Base-by-base conservation (phyloP, 2,113 vertebrate species). In the Orycteropus afer region DNA sequence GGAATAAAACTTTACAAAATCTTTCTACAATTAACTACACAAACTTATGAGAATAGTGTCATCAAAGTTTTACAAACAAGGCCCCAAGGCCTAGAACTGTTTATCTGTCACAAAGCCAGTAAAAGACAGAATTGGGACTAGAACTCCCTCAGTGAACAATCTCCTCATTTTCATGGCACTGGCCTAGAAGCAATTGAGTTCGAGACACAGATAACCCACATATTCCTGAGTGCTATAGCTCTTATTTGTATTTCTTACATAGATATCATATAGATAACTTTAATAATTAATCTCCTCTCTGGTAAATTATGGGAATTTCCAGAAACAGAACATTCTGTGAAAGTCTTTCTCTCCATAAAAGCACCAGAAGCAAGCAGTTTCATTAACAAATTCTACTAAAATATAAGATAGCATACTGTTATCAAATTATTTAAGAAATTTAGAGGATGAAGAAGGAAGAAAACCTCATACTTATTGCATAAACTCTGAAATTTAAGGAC, bases 1-100 rank as follows among this genome's bases (percentile, higher is more conserved):
- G 80, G 40, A 93, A 77, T 89, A 80, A 93, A 86, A 91, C 40
- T 83, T 89, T 83, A 14, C 22, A 86, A 67, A 91, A 15, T 4
- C 55, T 61, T 92, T 91, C 18, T 18, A 86, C 93, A 89, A 93
- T 14, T 67, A 86, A 12, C 42, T 34, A 73, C 4, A 73, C 20
- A 93, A 34, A 61, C 32, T 55, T 23, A 55, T 7, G 69, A 74
- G 79, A 88, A 91, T 29, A 82, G 23, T 86, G 10, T 51, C 11
- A 74, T 81, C 78, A 86, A 83, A 51, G 0, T 71, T 95, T 96
- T 63, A 89, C 12, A 77, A 88, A 86, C 49, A 84, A 73, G 29
- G 29, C 45, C 11, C 25, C 45, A 89, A 92, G 11, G 0, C 32
- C 57, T 29, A 77, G 25, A 51, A 51, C 90, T 42, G 11, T 53